Evolutionary conservation across 2,888 invertebrate species (phyloP).

Genomic region (Ptychoptera contaminata): DNA sequence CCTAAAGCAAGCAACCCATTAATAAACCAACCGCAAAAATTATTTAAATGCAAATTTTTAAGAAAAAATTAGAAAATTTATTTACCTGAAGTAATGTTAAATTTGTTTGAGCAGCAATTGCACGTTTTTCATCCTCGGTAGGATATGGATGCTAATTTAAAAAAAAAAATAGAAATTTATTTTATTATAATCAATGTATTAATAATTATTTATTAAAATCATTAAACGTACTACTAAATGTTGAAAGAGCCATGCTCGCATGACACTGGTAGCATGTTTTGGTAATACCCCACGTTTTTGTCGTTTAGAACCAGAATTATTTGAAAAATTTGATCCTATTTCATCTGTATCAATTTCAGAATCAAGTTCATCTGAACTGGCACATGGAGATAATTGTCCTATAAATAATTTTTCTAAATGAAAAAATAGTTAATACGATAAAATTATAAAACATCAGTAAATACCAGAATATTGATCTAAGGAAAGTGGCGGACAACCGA

Average conservation of each 20-base stretch:
- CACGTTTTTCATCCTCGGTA: conserved; percentile 84
- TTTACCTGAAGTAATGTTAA: conserved; percentile 63
- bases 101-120: conserved; percentile 77
- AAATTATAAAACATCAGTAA: no score
- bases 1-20: conserved; percentile 21
- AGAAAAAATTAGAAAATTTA: background rate
- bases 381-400: conserved; percentile 40
- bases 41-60: background rate
- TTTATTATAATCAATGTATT: background rate
- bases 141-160: conserved; percentile 77
- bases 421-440: no score
- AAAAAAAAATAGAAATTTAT: conserved; percentile 2
- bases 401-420: conserved; percentile 11
- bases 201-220: conserved; percentile 3
- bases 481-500: conserved; percentile 43
- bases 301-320: conserved; percentile 36
- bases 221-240: conserved; percentile 68
- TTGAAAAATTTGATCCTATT: conserved; percentile 33
- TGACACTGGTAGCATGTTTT: conserved; percentile 88
- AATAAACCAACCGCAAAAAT: background rate
- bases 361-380: conserved; percentile 22
- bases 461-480: conserved; percentile 36
- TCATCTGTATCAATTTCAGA: conserved; percentile 43
- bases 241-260: conserved; percentile 93
- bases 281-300: conserved; percentile 85